Evolutionary conservation across 1,140 invertebrate genomes (phyloP), one percentile per base, ranked within the genome.

Genomic region (Argopecten irradians): DNA sequence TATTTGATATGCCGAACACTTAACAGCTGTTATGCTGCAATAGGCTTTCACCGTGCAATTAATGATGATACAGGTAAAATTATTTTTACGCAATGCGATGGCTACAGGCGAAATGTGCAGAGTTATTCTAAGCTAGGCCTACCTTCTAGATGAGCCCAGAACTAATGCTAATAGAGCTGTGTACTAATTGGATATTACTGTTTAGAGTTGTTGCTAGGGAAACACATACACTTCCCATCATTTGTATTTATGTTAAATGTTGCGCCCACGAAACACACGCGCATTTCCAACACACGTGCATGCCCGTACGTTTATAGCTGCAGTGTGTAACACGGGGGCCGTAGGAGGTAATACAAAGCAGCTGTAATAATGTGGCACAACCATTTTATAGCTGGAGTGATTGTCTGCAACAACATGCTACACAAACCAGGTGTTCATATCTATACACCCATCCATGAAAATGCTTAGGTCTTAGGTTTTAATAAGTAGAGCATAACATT

Each of bases 171-270:
- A 71, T 71, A 28, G 55, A 71, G 55, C 55, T 71, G 55, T 28
- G 55, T n/a, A 71, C 55, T 71, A 71, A 71, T 71, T 71, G 55
- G 55, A n/a, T 28, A 22, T 71, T 28, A 71, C 55, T 71, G 55
- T 71, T 71, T 71, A 71, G n/a, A 71, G 55, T 71, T 71, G 55
- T 71, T 71, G 55, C 55, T 28, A 71, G 55, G 55, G 55, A 71
- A 16, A 71, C n/a, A 71, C 5, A 28, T 7, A 71, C 55, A 71
- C n/a, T 71, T n/a, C 28, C 22, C 28, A 28, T 71, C 55, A 71
- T 71, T 71, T 71, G 55, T 71, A 71, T 71, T 71, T 11, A 71
- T 71, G 55, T 71, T 46, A 16, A 71, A 71, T n/a, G 5, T 28
- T 71, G 28, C 55, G 55, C 55, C 55, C 55, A 71, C 55, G 55